A percentile compares a stretch with the other conserved stretches of the same genome.
These are phyloP conservation scores for Crypturellus tataupa DNA, from an alignment of 2,797 vertebrate genomes.

Conservation along the genomic window DNA sequence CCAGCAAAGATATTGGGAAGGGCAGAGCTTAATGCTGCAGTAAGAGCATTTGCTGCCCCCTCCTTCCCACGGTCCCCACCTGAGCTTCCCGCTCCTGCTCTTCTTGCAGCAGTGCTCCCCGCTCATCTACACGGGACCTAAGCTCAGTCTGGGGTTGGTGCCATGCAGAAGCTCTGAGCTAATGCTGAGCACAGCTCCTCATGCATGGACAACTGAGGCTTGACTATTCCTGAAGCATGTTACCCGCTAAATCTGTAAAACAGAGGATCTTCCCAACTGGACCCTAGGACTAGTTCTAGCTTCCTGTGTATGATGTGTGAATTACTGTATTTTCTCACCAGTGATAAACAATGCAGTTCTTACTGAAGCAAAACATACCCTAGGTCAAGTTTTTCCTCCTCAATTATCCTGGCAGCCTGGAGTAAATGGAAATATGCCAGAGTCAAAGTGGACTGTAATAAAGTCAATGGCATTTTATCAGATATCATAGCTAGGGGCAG, in stretches of 20 bases:
- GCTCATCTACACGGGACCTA: neutral
- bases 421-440: slow-evolving; percentile 35
- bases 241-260: neutral
- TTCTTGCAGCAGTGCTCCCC: neutral
- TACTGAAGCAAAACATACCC: slow-evolving; percentile 3
- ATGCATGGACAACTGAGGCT: rapidly evolving
- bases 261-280: neutral
- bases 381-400: neutral
- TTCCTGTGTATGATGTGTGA: rapidly evolving
- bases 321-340: neutral
- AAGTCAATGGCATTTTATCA: slow-evolving; percentile 61
- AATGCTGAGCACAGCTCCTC: neutral
- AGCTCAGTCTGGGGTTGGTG: neutral
- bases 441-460: slow-evolving; percentile 31
- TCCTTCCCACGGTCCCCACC: neutral
- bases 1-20: neutral
- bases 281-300: neutral
- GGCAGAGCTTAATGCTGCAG: neutral
- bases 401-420: slow-evolving; percentile 16
- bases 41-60: neutral
- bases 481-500: slow-evolving; percentile 27
- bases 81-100: too few species aligned
- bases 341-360: slow-evolving; percentile 23
- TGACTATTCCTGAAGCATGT: neutral
- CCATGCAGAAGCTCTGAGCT: neutral